phyloP scores from a whole-genome alignment of 2,888 invertebrate genomes.

The Pseudococcus viburni region DNA sequence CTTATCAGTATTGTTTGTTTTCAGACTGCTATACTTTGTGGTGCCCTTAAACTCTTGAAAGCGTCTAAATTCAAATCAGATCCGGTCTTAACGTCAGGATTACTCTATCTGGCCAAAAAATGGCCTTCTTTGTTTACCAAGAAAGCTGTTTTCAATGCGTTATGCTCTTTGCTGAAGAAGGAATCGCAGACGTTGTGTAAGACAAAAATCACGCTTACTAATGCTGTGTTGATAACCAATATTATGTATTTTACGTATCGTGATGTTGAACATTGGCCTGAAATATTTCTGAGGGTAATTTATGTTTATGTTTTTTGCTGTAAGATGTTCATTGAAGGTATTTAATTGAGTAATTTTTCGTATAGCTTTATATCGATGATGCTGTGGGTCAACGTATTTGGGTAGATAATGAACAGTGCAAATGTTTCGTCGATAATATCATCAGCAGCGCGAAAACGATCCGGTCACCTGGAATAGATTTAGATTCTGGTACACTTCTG shows the following conservation, averaged over 20 bases:
- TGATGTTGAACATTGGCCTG: constrained; percentile 91
- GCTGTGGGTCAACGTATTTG: constrained; percentile 93
- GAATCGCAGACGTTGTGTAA: constrained; percentile 73
- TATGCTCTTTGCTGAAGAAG: constrained; percentile 86
- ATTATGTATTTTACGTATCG: constrained; percentile 85
- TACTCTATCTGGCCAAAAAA: constrained; percentile 86
- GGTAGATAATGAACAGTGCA: constrained; percentile 94
- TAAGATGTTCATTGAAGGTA: no score
- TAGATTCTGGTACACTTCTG: constrained; percentile 38
- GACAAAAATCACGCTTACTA: constrained; percentile 68
- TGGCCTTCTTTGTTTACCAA: constrained; percentile 83
- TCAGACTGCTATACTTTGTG: constrained; percentile 85
- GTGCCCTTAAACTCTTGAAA: constrained; percentile 85
- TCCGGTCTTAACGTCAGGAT: constrained; percentile 80
- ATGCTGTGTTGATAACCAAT: constrained; percentile 83
- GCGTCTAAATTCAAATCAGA: constrained; percentile 88
- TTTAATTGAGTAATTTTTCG: constrained; percentile 67
- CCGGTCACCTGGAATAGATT: constrained; percentile 75
- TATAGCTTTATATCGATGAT: constrained; percentile 92
- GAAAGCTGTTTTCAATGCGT: constrained; percentile 82
- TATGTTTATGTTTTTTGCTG: background rate
- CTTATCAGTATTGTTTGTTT: background rate
- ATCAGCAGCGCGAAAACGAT: constrained; percentile 87
- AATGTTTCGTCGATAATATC: constrained; percentile 92
- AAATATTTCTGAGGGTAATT: constrained; percentile 86